Conservation (phyloP, 2,113 vertebrate species). For the Psilopsiagon aymara region DNA sequence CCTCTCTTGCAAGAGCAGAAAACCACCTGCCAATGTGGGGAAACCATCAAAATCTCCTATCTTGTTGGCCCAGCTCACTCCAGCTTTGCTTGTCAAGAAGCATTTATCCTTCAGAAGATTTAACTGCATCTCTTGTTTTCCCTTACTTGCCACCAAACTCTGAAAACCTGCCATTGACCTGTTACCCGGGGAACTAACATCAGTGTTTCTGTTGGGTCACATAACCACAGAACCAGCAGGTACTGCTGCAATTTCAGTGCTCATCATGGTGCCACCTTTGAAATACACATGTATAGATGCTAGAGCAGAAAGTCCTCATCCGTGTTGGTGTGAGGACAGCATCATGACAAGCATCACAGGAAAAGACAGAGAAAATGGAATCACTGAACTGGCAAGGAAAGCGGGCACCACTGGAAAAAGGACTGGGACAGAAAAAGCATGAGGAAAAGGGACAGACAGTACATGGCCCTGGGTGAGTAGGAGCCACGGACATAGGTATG, state of each 20-base stretch:
- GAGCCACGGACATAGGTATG: not conserved
- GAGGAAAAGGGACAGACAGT: not conserved
- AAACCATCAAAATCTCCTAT: not conserved
- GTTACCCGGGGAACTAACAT: not conserved
- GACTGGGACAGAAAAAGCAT: not conserved
- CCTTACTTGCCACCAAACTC: not conserved
- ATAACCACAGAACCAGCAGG: not conserved
- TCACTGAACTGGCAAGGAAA: not conserved
- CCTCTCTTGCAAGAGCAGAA: not conserved
- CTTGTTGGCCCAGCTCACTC: not conserved
- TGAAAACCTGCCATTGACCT: not conserved
- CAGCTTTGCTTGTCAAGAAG: not conserved
- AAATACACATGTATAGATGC: not conserved
- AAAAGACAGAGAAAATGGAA: not conserved
- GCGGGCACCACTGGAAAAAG: not conserved
- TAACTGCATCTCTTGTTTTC: not conserved
- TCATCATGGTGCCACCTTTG: not conserved
- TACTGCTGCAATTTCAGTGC: not conserved
- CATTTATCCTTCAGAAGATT: not conserved
- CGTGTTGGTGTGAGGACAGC: not conserved
- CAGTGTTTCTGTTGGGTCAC: not conserved
- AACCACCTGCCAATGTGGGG: no score
- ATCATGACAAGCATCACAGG: not conserved
- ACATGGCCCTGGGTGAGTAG: not conserved
- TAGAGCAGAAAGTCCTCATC: not conserved